Percentiles rank a stretch among this genome's conserved stretches.
Conservation (phyloP, 2,113 vertebrate genomes). For the Cettia cetti region DNA sequence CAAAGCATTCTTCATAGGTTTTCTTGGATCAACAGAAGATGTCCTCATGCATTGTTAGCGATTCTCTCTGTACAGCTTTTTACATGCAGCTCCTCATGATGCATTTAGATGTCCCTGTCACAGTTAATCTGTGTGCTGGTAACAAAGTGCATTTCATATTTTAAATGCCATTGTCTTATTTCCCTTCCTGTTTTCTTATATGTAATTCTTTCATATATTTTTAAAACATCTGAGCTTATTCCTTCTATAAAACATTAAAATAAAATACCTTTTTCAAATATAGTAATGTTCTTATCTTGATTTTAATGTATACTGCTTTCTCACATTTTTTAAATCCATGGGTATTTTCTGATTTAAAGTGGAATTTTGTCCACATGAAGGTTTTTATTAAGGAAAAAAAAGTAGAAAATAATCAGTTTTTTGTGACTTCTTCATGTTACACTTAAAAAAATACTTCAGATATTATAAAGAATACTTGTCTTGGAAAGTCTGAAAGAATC, state of each 20-base stretch:
- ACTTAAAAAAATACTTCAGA: not conserved
- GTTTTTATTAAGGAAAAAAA: not conserved
- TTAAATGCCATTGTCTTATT: not conserved
- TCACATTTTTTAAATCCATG: not conserved
- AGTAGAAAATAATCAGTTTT: not conserved
- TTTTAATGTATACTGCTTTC: not conserved
- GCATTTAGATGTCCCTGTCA: conserved; percentile 4
- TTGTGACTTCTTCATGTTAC: not conserved
- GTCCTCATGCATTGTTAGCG: not conserved
- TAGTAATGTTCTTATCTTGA: not conserved
- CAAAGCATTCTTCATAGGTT: not conserved
- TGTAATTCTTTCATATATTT: not conserved
- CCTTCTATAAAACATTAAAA: not conserved
- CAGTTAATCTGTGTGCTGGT: not conserved
- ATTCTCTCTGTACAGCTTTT: not conserved
- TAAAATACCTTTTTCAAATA: not conserved
- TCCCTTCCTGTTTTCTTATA: not conserved
- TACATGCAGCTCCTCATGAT: not conserved
- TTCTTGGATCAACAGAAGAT: not conserved
- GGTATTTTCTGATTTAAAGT: not conserved
- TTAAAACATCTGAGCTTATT: not conserved
- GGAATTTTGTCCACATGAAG: not conserved
- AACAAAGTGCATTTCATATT: not conserved
- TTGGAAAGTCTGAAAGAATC: not conserved
- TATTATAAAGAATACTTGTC: not conserved